Evolutionary conservation across 2,888 invertebrate genomes (phyloP).

Genomic region (Cryptus viduatorius): DNA sequence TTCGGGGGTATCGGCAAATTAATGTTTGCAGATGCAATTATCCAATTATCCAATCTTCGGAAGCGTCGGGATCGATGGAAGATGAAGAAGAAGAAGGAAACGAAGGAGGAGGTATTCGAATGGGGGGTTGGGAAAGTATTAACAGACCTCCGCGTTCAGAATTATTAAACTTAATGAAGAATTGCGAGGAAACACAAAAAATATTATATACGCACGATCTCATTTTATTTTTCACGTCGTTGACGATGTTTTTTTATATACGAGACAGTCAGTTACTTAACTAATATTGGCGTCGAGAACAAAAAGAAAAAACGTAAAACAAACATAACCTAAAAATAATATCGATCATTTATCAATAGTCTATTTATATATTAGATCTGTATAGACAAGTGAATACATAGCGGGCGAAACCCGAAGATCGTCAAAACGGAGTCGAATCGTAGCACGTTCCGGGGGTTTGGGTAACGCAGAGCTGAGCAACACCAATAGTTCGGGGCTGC

Average conservation of each 20-base stretch:
- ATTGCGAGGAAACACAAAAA: not conserved
- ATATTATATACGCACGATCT: too few species aligned
- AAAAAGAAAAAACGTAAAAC: too few species aligned
- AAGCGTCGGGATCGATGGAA: conserved; percentile 1
- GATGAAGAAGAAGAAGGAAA: conserved; percentile 6
- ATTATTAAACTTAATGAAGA: not conserved
- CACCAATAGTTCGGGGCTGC: not conserved
- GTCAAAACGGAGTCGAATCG: conserved; percentile 18
- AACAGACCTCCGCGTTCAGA: not conserved
- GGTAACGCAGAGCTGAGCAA: not conserved
- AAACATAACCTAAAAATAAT: too few species aligned
- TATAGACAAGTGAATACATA: too few species aligned
- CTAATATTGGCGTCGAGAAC: too few species aligned
- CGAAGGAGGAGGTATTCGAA: not conserved
- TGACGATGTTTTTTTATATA: not conserved
- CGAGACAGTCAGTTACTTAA: too few species aligned
- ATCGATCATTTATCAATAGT: too few species aligned
- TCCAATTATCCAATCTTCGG: conserved; percentile 42
- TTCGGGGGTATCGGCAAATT: conserved; percentile 12
- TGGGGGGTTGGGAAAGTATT: conserved; percentile 8
- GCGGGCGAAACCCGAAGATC: not conserved
- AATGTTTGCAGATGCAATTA: conserved; percentile 52
- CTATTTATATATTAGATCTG: too few species aligned
- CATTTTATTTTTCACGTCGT: not conserved
- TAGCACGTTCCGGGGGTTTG: not conserved